A percentile compares a stretch with the other conserved stretches of the same genome.
These are phyloP conservation scores for Piliocolobus tephrosceles DNA, from an alignment of 2,113 vertebrate genomes.

Conservation along the genomic window DNA sequence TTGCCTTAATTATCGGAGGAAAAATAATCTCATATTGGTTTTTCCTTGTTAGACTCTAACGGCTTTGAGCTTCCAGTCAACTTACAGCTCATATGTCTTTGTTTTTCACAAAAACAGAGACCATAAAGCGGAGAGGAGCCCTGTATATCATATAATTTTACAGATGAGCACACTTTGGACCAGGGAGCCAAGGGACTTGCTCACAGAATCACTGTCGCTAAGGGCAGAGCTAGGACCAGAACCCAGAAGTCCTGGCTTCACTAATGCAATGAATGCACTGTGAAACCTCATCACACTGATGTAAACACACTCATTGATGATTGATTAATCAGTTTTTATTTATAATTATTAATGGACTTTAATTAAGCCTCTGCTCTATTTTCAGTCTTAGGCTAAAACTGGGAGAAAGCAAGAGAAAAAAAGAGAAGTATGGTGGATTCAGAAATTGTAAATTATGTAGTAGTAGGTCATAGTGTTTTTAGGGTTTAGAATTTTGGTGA, in stretches of 20 bases:
- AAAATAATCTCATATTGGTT: neutral
- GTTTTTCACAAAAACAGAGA: neutral
- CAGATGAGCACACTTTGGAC: neutral
- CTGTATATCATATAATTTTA: neutral
- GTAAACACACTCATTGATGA: neutral
- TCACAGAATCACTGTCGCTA: neutral
- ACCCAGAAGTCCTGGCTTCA: neutral
- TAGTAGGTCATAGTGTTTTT: neutral
- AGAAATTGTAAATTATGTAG: neutral
- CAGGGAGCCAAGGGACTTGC: neutral
- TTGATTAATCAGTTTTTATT: neutral
- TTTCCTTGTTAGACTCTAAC: neutral
- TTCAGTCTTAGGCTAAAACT: neutral
- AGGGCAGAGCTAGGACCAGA: neutral
- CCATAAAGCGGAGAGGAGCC: neutral
- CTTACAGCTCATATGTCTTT: neutral
- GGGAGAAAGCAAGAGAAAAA: neutral
- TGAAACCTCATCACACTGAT: neutral
- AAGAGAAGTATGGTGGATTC: neutral
- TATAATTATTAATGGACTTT: neutral
- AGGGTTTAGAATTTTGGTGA: neutral
- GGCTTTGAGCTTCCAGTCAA: neutral
- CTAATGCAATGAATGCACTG: neutral
- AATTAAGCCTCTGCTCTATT: neutral
- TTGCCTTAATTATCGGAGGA: slow-evolving; percentile 20